Evolutionary conservation across 2,797 vertebrate species (phyloP), one percentile per base, ranked within the genome.

Genomic region (Etheostoma perlongum): DNA sequence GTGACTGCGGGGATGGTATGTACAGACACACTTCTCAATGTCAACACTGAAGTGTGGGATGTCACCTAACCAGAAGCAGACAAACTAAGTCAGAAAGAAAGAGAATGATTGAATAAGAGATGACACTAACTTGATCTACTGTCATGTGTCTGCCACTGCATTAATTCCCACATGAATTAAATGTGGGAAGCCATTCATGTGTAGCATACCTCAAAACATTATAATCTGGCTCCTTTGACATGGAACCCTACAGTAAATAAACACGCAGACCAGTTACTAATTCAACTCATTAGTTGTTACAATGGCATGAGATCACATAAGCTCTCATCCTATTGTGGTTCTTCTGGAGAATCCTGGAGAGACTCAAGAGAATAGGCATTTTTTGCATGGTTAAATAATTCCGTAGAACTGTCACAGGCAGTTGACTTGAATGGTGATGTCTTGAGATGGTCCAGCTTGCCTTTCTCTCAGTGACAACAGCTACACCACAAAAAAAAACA

Each of bases 1-100:
- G 78, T 66, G 63, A 73, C 88, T 74, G 76, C 23, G 21, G 84
- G 82, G 76, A 80, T 27, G 67, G 74, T 33, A n/a, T 68, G 77
- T 72, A 83, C 76, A 88, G 81, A 87, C 79, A 81, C 71, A 75
- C 75, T 76, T 78, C 70, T 88, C 82, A 87, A 76, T 89, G 90
- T 88, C 87, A 92, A 79, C 75, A 84, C 12, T 3, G 65, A 88
- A 58, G 73, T 79, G 80, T 81, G 27, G 70, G 65, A 85, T 85
- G 81, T 90, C 87, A 85, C 79, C 83, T 52, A 54, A 84, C 59
- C 67, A 84, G 84, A 73, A 76, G 74, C 77, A 79, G 48, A 61
- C 33, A 72, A 61, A 57, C 72, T 59, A 36, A 54, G 46, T 73
- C n/a, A 72, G 44, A 69, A 63, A 70, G 54, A 42, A 59, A 62